phyloP scores from a whole-genome alignment of 2,888 invertebrate genomes.

The Chloromyia formosa region DNA sequence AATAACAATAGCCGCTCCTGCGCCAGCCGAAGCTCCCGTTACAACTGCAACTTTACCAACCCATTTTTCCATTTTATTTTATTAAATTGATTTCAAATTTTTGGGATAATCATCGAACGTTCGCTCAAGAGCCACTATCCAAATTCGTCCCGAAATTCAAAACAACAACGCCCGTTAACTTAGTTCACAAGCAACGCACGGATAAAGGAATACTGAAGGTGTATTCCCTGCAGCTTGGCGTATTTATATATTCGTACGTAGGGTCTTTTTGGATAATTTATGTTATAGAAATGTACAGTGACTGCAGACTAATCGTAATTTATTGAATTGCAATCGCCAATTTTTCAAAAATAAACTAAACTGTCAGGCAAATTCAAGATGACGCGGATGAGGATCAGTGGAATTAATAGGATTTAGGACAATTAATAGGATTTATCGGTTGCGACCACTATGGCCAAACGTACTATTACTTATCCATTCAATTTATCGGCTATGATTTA shows the following conservation, averaged over 20 bases:
- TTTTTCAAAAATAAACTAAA: neutral
- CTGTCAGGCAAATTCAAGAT: no score
- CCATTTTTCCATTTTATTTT: constrained; percentile 52
- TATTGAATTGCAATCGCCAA: constrained; percentile 14
- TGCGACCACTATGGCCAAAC: neutral
- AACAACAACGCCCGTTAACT: neutral
- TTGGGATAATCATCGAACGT: neutral
- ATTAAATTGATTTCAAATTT: neutral
- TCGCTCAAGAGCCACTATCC: neutral
- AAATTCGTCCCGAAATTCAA: neutral
- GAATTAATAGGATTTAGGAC: constrained; percentile 9
- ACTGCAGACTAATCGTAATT: constrained; percentile 13
- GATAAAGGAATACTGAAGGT: constrained; percentile 13
- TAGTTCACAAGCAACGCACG: constrained; percentile 3
- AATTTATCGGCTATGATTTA: constrained; percentile 11
- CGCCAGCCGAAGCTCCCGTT: constrained; percentile 53
- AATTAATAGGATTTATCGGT: constrained; percentile 31
- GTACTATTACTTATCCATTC: neutral
- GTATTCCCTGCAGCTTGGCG: neutral
- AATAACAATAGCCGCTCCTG: constrained; percentile 53
- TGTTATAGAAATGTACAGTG: neutral
- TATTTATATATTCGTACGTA: constrained; percentile 27
- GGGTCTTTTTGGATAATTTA: neutral
- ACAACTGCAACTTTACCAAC: constrained; percentile 53
- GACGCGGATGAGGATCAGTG: neutral